Conservation (phyloP, 2,888 invertebrate species). For the Microplitis deprimator region DNA sequence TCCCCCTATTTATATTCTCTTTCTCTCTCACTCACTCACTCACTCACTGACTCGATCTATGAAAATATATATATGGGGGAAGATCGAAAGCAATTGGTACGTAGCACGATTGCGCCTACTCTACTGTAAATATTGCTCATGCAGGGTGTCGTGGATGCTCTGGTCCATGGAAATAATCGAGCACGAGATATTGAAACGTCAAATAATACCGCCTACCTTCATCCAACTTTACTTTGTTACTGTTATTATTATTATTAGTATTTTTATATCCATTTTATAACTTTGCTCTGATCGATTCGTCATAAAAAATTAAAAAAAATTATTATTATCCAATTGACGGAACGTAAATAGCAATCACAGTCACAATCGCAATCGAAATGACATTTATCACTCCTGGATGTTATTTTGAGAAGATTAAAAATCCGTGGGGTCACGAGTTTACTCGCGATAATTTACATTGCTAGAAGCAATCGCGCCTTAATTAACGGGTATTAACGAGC, state of each 20-base stretch:
- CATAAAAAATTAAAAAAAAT: no score
- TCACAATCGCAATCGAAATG: not conserved
- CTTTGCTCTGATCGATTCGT: no score
- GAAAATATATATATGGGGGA: constrained; percentile 35
- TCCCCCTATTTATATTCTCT: not conserved
- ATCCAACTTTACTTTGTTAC: constrained; percentile 15
- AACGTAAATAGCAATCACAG: not conserved
- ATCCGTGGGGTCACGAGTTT: constrained; percentile 4
- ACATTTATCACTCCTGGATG: not conserved
- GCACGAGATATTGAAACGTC: constrained; percentile 49
- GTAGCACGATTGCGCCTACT: constrained; percentile 60
- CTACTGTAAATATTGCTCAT: constrained; percentile 60
- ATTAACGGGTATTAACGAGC: constrained; percentile 43
- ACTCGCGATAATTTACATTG: constrained; percentile 37
- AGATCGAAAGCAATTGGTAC: constrained; percentile 58
- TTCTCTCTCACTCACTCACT: not conserved
- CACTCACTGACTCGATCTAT: constrained; percentile 7
- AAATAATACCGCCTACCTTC: constrained; percentile 30
- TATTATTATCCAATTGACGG: no score
- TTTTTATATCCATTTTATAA: not conserved
- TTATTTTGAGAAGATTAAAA: constrained; percentile 9
- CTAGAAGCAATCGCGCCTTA: constrained; percentile 35
- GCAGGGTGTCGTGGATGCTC: constrained; percentile 38
- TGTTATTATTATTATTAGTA: constrained; percentile 1
- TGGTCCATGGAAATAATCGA: constrained; percentile 41